Evolutionary conservation across 2,797 vertebrate genomes (phyloP).

Genomic region (Cossypha dichroa): DNA sequence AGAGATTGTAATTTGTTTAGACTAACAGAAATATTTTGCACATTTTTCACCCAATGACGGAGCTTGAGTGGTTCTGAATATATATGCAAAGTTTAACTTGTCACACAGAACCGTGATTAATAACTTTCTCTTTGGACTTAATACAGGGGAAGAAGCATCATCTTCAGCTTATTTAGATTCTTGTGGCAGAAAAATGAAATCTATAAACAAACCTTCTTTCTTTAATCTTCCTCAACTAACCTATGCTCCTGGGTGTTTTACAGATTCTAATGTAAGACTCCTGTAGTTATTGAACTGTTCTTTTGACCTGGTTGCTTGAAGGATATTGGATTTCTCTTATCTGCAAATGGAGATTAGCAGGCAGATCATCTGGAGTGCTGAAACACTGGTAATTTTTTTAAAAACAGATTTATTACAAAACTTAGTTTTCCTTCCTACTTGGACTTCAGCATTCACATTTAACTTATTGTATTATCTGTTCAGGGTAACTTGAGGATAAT

Average conservation of each 20-base stretch:
- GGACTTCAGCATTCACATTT: background rate
- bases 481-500: background rate
- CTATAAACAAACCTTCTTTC: constrained; percentile 65
- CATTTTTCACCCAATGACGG: constrained; percentile 47
- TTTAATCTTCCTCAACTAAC: constrained; percentile 52
- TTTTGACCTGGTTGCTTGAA: constrained; percentile 50
- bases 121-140: constrained; percentile 20
- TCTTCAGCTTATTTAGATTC: constrained; percentile 60
- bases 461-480: background rate
- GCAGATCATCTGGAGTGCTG: constrained; percentile 30
- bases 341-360: constrained; percentile 48
- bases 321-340: constrained; percentile 49
- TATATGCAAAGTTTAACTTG: background rate
- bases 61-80: constrained; percentile 51
- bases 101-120: background rate
- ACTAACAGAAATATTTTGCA: constrained; percentile 44
- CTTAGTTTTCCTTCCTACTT: background rate
- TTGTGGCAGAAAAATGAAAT: constrained; percentile 67
- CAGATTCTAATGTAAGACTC: constrained; percentile 41
- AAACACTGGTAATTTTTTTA: constrained; percentile 18
- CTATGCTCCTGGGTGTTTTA: constrained; percentile 58
- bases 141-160: background rate
- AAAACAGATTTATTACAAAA: background rate
- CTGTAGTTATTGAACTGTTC: constrained; percentile 56
- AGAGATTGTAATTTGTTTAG: background rate